Conservation (phyloP, 2,888 invertebrate genomes). For the Aphodius granarius region DNA sequence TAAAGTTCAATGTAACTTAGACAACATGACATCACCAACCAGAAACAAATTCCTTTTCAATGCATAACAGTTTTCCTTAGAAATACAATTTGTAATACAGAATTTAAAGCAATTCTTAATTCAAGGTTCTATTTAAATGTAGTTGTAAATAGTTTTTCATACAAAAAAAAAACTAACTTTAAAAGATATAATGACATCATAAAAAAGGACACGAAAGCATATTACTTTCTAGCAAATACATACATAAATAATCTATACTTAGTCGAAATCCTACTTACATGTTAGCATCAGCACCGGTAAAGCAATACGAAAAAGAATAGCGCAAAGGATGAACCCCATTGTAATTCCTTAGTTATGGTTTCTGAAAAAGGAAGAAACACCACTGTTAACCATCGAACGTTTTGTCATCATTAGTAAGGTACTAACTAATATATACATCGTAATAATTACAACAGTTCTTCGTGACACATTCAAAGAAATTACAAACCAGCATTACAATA, state of each 20-base stretch:
- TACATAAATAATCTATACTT: neutral
- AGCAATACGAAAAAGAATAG: conserved; percentile 56
- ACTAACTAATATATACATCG: neutral
- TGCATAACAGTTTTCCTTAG: neutral
- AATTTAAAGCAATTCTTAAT: no score
- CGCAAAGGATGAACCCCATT: conserved; percentile 55
- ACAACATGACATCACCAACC: no score
- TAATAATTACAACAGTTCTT: neutral
- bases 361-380: neutral
- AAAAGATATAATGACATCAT: neutral
- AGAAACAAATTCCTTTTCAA: neutral
- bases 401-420: neutral
- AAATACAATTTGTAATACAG: neutral
- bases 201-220: neutral
- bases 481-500: neutral
- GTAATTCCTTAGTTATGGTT: conserved; percentile 39
- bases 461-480: neutral
- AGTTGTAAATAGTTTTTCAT: no score
- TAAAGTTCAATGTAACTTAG: neutral
- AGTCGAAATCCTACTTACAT: conserved; percentile 55
- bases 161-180: no score
- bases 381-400: conserved; percentile 14
- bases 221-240: neutral
- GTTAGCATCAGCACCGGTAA: conserved; percentile 57
- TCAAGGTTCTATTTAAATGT: no score